Conservation (phyloP, 2,113 vertebrate genomes). For the Cheirogaleus medius region DNA sequence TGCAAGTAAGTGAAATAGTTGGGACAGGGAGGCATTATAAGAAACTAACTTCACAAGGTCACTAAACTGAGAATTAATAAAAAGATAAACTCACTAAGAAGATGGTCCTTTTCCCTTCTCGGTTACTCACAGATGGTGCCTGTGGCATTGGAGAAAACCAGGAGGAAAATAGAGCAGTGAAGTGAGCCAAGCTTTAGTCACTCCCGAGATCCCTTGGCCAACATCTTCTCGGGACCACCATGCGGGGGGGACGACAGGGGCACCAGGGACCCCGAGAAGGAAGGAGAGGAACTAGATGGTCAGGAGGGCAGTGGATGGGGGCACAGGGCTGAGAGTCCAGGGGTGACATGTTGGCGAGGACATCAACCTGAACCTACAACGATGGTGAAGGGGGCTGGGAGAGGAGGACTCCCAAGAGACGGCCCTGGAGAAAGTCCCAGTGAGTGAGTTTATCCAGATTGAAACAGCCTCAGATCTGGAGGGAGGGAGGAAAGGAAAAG, state of each 20-base stretch:
- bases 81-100: neutral
- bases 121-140: neutral
- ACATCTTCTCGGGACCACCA: neutral
- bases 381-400: neutral
- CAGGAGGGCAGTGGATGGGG: accelerated
- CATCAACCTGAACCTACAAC: neutral
- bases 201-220: neutral
- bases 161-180: neutral
- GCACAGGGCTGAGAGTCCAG: neutral
- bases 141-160: neutral
- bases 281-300: neutral
- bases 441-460: neutral
- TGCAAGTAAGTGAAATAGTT: neutral
- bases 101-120: neutral
- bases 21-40: neutral
- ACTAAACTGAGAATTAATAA: neutral
- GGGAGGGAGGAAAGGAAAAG: neutral
- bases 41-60: neutral
- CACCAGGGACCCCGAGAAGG: neutral
- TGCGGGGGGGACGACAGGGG: neutral
- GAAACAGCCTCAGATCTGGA: neutral
- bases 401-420: neutral
- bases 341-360: neutral
- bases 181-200: accelerated
- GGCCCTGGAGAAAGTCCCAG: neutral